Evolutionary conservation across 2,113 vertebrate species (phyloP).

Genomic region (Pipra filicauda): DNA sequence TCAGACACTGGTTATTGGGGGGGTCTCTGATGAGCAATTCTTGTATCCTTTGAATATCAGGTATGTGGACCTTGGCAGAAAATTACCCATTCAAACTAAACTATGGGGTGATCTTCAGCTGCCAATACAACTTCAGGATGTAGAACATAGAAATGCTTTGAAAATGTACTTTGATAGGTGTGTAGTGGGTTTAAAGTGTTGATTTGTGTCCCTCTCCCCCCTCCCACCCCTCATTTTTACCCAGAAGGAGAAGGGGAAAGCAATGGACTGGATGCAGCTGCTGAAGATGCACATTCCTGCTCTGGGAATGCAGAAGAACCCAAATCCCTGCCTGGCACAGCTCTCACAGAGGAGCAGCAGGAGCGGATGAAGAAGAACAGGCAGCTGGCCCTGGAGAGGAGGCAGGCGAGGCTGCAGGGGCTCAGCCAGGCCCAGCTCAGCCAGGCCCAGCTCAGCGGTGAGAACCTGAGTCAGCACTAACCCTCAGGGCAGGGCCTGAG

Average conservation of each 20-base stretch:
- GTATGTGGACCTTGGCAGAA: not conserved
- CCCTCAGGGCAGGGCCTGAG: not conserved
- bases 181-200: not conserved
- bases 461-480: not conserved
- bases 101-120: not conserved
- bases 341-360: constrained; percentile 85
- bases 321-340: constrained; percentile 2
- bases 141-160: not conserved
- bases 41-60: not conserved
- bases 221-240: not conserved
- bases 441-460: constrained; percentile 48
- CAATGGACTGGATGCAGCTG: not conserved
- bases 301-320: constrained; percentile 13
- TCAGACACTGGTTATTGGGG: not conserved
- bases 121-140: not conserved
- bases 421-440: constrained; percentile 61
- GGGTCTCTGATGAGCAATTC: not conserved
- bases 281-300: constrained; percentile 43
- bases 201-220: not conserved
- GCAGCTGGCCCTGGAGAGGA: constrained; percentile 83
- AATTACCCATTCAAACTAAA: not conserved
- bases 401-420: constrained; percentile 77
- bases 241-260: constrained; percentile 46
- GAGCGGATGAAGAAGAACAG: constrained; percentile 85
- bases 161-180: not conserved